Percentiles rank a stretch among this genome's conserved stretches.
Evolutionary conservation across 2,888 invertebrate genomes (phyloP).

Genomic region (Macaria liturata): DNA sequence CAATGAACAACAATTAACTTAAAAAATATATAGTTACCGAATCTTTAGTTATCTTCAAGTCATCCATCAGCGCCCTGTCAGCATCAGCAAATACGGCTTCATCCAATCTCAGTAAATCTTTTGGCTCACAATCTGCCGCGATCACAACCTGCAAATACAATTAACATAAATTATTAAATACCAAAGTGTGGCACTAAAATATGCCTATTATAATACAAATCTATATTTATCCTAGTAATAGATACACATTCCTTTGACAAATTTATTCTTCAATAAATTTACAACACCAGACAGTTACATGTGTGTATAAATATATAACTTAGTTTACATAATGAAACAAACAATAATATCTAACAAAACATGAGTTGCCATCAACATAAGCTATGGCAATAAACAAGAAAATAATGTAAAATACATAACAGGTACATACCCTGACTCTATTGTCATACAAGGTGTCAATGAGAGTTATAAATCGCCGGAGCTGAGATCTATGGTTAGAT

Average conservation of each 20-base stretch:
- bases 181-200: too few relatives aligned
- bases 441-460: conserved; percentile 99
- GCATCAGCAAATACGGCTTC: conserved; percentile 86
- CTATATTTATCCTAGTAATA: too few relatives aligned
- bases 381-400: conserved; percentile 15
- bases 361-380: too few relatives aligned
- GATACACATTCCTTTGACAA: too few relatives aligned
- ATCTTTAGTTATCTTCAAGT: conserved; percentile 91
- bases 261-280: too few relatives aligned
- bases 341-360: too few relatives aligned
- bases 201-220: too few relatives aligned
- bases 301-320: too few relatives aligned
- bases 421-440: conserved; percentile 86
- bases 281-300: too few relatives aligned
- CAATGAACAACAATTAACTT: too few relatives aligned
- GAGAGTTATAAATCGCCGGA: conserved; percentile 96
- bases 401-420: conserved; percentile 11
- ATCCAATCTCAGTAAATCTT: conserved; percentile 87
- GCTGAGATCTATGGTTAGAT: conserved; percentile 90
- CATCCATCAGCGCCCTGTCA: conserved; percentile 96
- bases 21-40: conserved; percentile 72
- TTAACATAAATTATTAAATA: too few relatives aligned
- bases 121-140: conserved; percentile 90
- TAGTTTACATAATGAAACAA: too few relatives aligned
- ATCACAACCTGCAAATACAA: conserved; percentile 90